Percentiles rank a stretch among this genome's conserved stretches.
Conservation (phyloP, 2,888 invertebrate genomes). For the Apodemia hepburni region DNA sequence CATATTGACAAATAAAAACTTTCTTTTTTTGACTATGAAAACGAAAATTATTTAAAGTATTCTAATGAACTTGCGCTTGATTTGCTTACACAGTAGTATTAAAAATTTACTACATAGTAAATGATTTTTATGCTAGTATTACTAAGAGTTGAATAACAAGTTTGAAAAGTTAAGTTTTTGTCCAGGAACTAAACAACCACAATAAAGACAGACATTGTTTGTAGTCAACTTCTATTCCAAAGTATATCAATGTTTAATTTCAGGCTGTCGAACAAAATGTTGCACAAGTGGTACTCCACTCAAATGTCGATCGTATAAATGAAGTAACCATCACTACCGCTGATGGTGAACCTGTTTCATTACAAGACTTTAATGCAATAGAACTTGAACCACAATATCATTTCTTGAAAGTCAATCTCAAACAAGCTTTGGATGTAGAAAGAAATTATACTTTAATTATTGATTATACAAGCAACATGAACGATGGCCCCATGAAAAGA, state of each 20-base stretch:
- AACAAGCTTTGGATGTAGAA: conserved; percentile 39
- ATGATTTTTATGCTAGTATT: too few species aligned
- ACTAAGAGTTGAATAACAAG: too few species aligned
- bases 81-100: too few species aligned
- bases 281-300: conserved; percentile 64
- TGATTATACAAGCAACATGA: conserved; percentile 71
- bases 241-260: conserved; percentile 30
- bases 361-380: conserved; percentile 35
- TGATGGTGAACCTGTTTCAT: conserved; percentile 33
- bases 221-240: too few species aligned
- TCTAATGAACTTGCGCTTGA: too few species aligned
- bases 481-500: conserved; percentile 68
- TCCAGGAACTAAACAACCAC: too few species aligned
- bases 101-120: too few species aligned
- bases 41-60: too few species aligned
- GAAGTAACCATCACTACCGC: conserved; percentile 37
- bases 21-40: too few species aligned
- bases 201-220: too few species aligned
- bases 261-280: conserved; percentile 53
- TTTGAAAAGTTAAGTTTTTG: too few species aligned
- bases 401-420: conserved; percentile 59
- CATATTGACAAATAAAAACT: too few species aligned
- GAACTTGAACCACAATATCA: conserved; percentile 57
- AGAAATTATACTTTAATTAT: conserved; percentile 63
- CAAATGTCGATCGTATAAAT: conserved; percentile 60